phyloP scores from a whole-genome alignment of 2,797 vertebrate species.

The Pseudochirops corinnae region DNA sequence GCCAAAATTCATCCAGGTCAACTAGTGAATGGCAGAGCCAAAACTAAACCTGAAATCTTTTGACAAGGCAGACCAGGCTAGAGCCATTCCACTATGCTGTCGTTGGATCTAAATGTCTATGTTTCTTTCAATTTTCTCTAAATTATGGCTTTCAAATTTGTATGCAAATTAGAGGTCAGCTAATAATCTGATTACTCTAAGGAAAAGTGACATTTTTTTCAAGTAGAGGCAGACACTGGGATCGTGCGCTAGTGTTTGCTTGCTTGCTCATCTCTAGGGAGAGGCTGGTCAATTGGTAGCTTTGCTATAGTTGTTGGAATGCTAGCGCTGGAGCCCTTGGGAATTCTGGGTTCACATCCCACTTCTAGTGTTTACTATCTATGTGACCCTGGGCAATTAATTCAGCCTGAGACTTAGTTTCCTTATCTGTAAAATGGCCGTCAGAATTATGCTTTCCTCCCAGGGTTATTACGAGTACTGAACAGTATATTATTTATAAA shows the following conservation, averaged over 20 bases:
- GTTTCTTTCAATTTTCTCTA: background rate
- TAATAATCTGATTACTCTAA: background rate
- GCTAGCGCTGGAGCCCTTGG: background rate
- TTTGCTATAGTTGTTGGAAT: background rate
- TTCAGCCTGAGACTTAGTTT: background rate
- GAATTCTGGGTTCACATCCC: background rate
- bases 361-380: background rate
- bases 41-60: constrained; percentile 18
- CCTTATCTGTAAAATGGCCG: background rate
- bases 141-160: constrained; percentile 21
- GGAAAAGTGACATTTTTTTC: background rate
- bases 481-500: background rate
- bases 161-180: background rate
- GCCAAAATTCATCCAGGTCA: background rate
- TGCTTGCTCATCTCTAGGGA: background rate
- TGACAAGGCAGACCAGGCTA: background rate
- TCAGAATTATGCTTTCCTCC: background rate
- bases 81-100: background rate
- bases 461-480: background rate
- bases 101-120: background rate
- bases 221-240: background rate
- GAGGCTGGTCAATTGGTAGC: background rate
- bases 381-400: background rate
- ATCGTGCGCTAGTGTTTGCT: background rate
- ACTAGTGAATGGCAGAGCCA: constrained; percentile 8